Percentiles rank a stretch among this genome's conserved stretches.
These are phyloP conservation scores for Griposia aprilina DNA, from an alignment of 2,888 invertebrate genomes.

Conservation along the genomic window DNA sequence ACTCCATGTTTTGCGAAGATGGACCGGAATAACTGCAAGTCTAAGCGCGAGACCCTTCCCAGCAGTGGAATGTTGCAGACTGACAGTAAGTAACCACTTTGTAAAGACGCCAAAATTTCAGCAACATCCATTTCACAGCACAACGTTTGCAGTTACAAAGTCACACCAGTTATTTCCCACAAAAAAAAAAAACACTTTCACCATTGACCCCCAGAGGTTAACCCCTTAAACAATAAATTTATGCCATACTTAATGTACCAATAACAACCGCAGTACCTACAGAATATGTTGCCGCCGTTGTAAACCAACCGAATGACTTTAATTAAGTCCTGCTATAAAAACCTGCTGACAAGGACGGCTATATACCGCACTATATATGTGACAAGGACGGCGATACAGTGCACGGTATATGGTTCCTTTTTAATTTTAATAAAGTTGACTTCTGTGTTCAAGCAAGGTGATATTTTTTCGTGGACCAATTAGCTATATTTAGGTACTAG, in stretches of 20 bases:
- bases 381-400: conserved; percentile 42
- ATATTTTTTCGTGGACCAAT: conserved; percentile 24
- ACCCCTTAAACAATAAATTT: conserved; percentile 45
- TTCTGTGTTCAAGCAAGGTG: conserved; percentile 12
- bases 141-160: background rate
- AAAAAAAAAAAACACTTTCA: background rate
- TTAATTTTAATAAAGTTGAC: conserved; percentile 63
- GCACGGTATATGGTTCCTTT: conserved; percentile 49
- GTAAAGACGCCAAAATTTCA: background rate
- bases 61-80: background rate
- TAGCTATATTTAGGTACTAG: background rate
- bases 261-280: conserved; percentile 37
- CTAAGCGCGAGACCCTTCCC: too few species aligned
- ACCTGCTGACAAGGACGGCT: conserved; percentile 49
- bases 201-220: conserved; percentile 2
- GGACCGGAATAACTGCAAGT: too few species aligned
- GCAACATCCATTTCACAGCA: background rate
- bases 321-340: conserved; percentile 64
- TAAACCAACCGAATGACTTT: conserved; percentile 64
- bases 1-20: too few species aligned
- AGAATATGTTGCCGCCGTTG: conserved; percentile 43
- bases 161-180: background rate
- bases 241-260: conserved; percentile 49
- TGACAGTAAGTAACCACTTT: background rate
- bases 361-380: conserved; percentile 44